These are phyloP conservation scores for Pogonus chalceus DNA, from an alignment of 1,140 invertebrate genomes.

Conservation along the genomic window DNA sequence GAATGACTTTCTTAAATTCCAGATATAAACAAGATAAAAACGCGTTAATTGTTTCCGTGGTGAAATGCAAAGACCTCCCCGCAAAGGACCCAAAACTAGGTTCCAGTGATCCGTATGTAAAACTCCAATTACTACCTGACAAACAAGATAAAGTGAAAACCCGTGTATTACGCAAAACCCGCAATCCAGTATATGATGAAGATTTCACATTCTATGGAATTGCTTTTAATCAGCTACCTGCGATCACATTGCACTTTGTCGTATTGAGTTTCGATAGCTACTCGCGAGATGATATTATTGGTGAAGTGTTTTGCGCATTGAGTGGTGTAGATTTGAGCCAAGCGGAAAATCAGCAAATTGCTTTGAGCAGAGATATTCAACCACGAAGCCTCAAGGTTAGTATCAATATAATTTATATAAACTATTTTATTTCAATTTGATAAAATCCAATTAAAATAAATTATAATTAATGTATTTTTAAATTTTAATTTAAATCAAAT, in stretches of 20 bases:
- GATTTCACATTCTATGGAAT: conserved; percentile 95
- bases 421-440: neutral
- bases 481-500: too few relatives aligned
- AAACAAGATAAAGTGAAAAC: conserved; percentile 95
- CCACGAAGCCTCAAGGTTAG: conserved; percentile 74
- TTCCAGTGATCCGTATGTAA: conserved; percentile 85
- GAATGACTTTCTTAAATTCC: too few relatives aligned
- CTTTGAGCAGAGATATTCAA: conserved; percentile 72
- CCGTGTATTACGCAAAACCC: conserved; percentile 81
- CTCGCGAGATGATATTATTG: conserved; percentile 93
- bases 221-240: conserved; percentile 69
- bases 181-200: conserved; percentile 90
- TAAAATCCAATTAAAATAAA: too few relatives aligned
- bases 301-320: conserved; percentile 86
- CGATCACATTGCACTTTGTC: conserved; percentile 85
- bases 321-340: conserved; percentile 67
- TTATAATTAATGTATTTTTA: too few relatives aligned
- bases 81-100: conserved; percentile 58
- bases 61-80: conserved; percentile 74
- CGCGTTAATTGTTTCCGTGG: conserved; percentile 82
- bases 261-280: conserved; percentile 94
- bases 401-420: conserved; percentile 7
- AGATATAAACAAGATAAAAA: conserved; percentile 81
- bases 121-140: conserved; percentile 85
- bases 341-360: conserved; percentile 65